These are phyloP conservation scores for Xenus cinereus DNA, from an alignment of 2,113 vertebrate genomes.

Conservation along the genomic window DNA sequence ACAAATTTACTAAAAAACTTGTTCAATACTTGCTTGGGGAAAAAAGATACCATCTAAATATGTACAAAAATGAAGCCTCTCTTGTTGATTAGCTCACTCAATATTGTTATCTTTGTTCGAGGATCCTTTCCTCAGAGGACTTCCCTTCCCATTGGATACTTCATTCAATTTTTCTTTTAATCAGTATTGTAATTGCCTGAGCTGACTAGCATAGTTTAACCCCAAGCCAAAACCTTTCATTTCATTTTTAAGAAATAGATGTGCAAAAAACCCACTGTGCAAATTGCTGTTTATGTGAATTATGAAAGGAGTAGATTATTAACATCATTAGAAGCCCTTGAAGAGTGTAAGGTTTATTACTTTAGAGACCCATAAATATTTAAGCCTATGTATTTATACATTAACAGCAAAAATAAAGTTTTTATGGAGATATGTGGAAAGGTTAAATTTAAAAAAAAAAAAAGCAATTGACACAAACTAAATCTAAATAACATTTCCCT, in stretches of 20 bases:
- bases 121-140: neutral
- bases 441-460: neutral
- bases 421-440: no score
- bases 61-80: neutral
- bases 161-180: neutral
- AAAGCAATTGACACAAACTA: neutral
- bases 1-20: neutral
- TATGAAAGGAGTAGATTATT: neutral
- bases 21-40: neutral
- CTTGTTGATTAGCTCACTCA: neutral
- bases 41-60: neutral
- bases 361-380: neutral
- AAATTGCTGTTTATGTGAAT: neutral
- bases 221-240: neutral
- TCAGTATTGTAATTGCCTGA: neutral
- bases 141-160: neutral
- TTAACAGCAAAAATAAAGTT: neutral
- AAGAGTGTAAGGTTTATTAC: neutral
- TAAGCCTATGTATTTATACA: neutral
- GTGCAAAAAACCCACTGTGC: neutral
- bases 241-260: neutral
- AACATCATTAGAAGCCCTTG: neutral
- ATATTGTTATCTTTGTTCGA: neutral
- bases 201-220: neutral
- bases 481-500: neutral